Evolutionary conservation across 2,888 invertebrate genomes (phyloP).

Genomic region (Drosophila trichaetosa): DNA sequence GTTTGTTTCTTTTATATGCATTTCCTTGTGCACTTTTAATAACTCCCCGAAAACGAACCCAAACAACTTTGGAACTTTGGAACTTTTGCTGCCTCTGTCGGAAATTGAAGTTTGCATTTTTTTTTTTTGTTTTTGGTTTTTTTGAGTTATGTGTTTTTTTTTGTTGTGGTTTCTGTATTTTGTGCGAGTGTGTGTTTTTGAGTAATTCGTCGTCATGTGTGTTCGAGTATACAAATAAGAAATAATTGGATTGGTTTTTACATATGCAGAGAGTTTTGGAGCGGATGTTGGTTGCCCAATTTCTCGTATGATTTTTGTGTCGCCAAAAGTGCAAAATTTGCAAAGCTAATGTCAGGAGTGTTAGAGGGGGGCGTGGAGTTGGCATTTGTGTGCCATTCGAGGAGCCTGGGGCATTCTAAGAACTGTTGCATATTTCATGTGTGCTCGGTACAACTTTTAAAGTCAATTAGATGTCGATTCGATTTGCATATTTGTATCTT

Average conservation of each 20-base stretch:
- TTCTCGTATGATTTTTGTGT: conserved; percentile 45
- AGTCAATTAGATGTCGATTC: conserved; percentile 53
- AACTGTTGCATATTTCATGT: conserved; percentile 68
- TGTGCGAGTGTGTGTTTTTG: neutral
- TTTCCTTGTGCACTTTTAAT: conserved; percentile 67
- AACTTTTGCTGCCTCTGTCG: conserved; percentile 45
- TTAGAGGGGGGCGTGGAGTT: neutral
- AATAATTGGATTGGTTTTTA: conserved; percentile 33
- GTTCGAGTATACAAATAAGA: conserved; percentile 18
- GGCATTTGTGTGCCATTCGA: conserved; percentile 5
- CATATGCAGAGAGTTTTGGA: conserved; percentile 36
- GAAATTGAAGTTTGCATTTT: conserved; percentile 63
- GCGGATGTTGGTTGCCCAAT: conserved; percentile 73
- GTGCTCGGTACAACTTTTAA: conserved; percentile 36
- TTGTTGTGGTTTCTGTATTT: conserved; percentile 1
- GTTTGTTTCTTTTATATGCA: conserved; percentile 53
- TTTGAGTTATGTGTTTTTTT: conserved; percentile 52
- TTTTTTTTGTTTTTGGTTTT: conserved; percentile 24
- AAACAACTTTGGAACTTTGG: too few relatives aligned
- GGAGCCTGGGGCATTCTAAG: conserved; percentile 33
- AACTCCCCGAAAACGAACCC: too few relatives aligned
- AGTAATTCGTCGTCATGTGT: neutral
- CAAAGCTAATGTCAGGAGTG: conserved; percentile 52
- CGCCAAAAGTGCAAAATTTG: conserved; percentile 72
- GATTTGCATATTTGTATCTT: conserved; percentile 16